These are phyloP conservation scores for Polymixis lichenea DNA, from an alignment of 2,888 invertebrate genomes.

Conservation along the genomic window DNA sequence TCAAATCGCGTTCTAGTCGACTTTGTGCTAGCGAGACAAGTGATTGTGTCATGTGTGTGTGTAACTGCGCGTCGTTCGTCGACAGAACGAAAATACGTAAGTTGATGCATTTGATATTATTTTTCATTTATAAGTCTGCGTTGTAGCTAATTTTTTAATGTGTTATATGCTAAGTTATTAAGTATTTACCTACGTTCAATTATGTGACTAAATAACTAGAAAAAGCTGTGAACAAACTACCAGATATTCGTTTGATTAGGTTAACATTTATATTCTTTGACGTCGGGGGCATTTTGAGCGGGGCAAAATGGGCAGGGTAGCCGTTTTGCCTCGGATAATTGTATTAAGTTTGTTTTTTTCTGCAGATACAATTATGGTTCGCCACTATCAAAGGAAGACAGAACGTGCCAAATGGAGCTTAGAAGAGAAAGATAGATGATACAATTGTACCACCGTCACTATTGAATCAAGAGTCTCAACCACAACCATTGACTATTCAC, in stretches of 20 bases:
- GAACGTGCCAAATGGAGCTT: neutral
- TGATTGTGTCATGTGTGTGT: no score
- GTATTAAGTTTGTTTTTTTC: neutral
- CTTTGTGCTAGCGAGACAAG: no score
- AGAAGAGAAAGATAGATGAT: no score
- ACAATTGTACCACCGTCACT: no score
- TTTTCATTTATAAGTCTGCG: neutral
- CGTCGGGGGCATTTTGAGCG: neutral
- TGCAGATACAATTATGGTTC: constrained; percentile 3
- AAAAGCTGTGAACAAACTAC: neutral
- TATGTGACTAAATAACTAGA: neutral
- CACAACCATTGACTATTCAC: no score
- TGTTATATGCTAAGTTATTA: no score
- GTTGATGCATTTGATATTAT: neutral
- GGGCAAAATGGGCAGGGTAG: neutral
- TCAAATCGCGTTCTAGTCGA: no score
- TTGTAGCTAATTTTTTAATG: neutral
- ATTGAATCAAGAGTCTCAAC: no score
- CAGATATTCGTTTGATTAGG: neutral
- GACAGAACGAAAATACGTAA: neutral
- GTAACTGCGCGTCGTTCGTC: neutral
- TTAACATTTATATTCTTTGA: neutral
- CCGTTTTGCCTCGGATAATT: neutral
- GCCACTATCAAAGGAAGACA: constrained; percentile 10
- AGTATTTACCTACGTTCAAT: neutral